Base-by-base conservation (phyloP, 30 jellyfish, hydroid and myxozoan species). In the Haliclystus octoradiatus region DNA sequence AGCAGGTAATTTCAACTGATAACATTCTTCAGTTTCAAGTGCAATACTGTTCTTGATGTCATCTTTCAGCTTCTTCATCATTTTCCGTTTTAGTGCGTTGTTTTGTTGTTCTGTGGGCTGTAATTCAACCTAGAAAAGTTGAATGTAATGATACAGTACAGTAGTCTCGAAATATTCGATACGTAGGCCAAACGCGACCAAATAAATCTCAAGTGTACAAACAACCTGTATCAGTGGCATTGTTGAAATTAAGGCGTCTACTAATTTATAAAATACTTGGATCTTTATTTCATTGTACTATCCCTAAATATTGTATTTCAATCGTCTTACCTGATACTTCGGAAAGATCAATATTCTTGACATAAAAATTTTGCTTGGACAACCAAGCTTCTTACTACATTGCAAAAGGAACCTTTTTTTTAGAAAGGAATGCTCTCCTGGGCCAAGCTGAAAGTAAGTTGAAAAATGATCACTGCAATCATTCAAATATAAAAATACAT, bases 281-380 rank as follows among this genome's bases (percentile, higher is more conserved):
- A n/a, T n/a, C n/a, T n/a, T n/a, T n/a, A n/a, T n/a, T n/a, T n/a
- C n/a, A n/a, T n/a, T n/a, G n/a, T n/a, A n/a, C n/a, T n/a, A n/a
- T n/a, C n/a, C n/a, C n/a, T n/a, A n/a, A n/a, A n/a, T n/a, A n/a
- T n/a, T n/a, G n/a, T n/a, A n/a, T n/a, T n/a, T 49, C 19, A 23
- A 65, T 28, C 32, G 34, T 29, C 40, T 2, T 57, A 73, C 84
- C 77, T 46, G 30, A 57, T 60, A 73, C 32, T 73, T 69, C 26
- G 84, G 76, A 73, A 73, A 73, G 28, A 60, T 73, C 32, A 73
- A 34, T 62, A 60, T 73, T 49, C 84, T 61, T 60, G 84, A 33
- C 32, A 73, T 34, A n/a, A 26, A 73, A 7, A 63, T 49, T 73
- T 73, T 63, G 63, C 78, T 62, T 25, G 84, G 84, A 66, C 84